phyloP scores from a whole-genome alignment of 2,797 vertebrate species.

The Malurus leucopterus region DNA sequence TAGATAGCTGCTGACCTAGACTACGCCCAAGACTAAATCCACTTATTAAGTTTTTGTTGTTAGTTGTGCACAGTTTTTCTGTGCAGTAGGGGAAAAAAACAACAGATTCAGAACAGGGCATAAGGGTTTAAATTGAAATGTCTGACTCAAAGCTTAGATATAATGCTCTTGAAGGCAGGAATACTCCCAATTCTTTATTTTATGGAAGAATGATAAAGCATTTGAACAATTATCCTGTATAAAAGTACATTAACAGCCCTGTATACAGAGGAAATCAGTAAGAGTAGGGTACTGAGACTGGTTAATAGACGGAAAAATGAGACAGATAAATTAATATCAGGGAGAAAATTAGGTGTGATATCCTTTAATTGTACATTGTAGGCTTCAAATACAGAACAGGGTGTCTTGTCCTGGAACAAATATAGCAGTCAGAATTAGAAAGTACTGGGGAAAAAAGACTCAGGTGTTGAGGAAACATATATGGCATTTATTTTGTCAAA shows the following conservation, averaged over 20 bases:
- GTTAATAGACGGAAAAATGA: conserved; percentile 1
- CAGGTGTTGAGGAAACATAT: not conserved
- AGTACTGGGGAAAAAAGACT: not conserved
- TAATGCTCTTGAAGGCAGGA: not conserved
- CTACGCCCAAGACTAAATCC: not conserved
- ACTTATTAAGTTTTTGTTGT: not conserved
- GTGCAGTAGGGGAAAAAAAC: not conserved
- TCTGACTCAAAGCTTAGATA: not conserved
- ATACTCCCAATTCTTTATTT: not conserved
- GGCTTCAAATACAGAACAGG: not conserved
- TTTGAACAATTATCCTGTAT: not conserved
- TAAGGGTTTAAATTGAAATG: not conserved
- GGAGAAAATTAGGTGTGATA: not conserved
- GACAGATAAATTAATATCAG: not conserved
- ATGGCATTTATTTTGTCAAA: not conserved
- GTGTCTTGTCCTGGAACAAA: not conserved
- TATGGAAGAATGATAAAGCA: not conserved
- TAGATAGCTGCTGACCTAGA: not conserved
- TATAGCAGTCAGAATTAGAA: not conserved
- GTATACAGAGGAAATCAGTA: not conserved
- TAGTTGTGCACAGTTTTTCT: not conserved
- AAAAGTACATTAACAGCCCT: not conserved
- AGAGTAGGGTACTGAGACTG: not conserved
- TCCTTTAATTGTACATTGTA: not conserved
- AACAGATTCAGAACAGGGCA: not conserved